Percentiles rank a stretch among this genome's conserved stretches.
Evolutionary conservation across 2,113 vertebrate species (phyloP).

Genomic region (Hipposideros armiger): DNA sequence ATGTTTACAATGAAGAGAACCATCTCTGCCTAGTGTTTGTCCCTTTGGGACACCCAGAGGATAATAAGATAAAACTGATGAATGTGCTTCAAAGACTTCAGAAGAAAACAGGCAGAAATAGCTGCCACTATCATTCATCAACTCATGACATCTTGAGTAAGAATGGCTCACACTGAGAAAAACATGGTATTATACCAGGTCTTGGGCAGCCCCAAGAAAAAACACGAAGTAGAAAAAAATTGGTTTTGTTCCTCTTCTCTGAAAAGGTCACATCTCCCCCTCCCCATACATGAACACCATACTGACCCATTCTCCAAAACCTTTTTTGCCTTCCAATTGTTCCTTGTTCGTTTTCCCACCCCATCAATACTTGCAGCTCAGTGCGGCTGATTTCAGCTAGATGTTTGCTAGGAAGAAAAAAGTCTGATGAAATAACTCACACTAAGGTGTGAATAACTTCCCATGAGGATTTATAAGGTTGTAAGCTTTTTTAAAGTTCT

Average conservation of each 20-base stretch:
- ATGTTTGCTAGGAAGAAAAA: not conserved
- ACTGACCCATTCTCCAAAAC: not conserved
- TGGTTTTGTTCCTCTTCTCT: not conserved
- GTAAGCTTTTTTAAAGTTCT: not conserved
- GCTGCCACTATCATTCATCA: not conserved
- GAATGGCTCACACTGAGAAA: not conserved
- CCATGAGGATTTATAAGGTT: not conserved
- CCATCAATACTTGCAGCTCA: not conserved
- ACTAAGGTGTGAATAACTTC: not conserved
- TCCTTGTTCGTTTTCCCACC: not conserved
- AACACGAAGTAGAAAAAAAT: not conserved
- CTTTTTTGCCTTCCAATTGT: not conserved
- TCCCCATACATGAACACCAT: accelerated
- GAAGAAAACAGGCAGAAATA: not conserved
- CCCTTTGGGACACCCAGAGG: not conserved
- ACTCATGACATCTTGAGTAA: not conserved
- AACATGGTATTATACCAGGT: not conserved
- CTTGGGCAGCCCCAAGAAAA: not conserved
- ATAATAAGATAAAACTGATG: not conserved
- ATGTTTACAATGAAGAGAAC: not conserved
- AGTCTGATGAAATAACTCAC: not conserved
- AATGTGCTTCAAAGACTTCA: not conserved
- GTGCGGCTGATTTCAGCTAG: not conserved
- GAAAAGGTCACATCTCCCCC: not conserved
- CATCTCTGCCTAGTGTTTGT: not conserved